Evolutionary conservation across 2,888 invertebrate genomes (phyloP), one percentile per base, ranked within the genome.

Genomic region (Nomada fucata): DNA sequence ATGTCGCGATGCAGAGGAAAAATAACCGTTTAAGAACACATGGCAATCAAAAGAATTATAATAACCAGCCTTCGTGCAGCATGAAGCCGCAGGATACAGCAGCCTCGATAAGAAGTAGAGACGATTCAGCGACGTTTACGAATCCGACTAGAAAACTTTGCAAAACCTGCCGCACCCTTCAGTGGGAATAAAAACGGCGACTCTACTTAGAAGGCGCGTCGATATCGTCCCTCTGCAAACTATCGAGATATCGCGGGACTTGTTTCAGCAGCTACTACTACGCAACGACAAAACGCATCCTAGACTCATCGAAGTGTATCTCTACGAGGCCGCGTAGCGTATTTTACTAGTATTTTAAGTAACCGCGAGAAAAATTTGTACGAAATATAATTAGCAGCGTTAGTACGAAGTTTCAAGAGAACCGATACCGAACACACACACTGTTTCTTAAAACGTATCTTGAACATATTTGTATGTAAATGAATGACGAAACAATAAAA

Each of bases 401-500:
- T 76, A 76, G 69, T 64, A 53, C 47, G 80, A 77, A 83, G 80
- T 75, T 79, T 73, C 80, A 71, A 29, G 79, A 83, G 79, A 83
- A 85, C 80, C 82, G 86, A 79, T 81, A 84, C 90, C 83, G 87
- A 86, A 82, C 78, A 88, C 84, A 89, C 83, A 89, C 83, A 89
- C 90, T 84, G 88, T 91, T 91, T 91, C 89, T 89, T 90, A 90
- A 90, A 89, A 87, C 90, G 91, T 90, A 91, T 91, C 91, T 92
- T 89, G 89, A 86, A 87, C 91, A 91, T 92, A 92, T 93, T 93
- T 92, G 90, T 92, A 93, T 93, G 93, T 93, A 93, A 91, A 93
- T 93, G 91, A 92, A 90, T 90, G 90, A 92, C 85, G 90, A 92
- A 91, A 89, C 90, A 92, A 91, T 91, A 90, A 90, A 91, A 92